Percentiles rank a stretch among this genome's conserved stretches.
Conservation (phyloP, 2,113 vertebrate species). For the Orientallactaga bullata region DNA sequence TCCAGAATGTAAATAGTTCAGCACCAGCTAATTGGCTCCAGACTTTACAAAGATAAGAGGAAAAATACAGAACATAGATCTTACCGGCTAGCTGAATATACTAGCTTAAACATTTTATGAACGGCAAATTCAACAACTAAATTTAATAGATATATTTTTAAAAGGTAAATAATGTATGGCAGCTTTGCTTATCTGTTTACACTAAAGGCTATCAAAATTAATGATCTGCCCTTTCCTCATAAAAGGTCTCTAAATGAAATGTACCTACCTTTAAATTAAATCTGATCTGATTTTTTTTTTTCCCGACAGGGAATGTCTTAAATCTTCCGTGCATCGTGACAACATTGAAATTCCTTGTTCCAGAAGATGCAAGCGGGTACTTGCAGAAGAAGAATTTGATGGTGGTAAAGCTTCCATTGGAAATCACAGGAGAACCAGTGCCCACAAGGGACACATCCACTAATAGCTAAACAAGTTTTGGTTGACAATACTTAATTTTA, state of each 20-base stretch:
- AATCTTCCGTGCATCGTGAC: conserved; percentile 22
- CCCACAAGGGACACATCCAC: not conserved
- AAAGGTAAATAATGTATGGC: conserved; percentile 23
- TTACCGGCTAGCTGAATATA: conserved; percentile 52
- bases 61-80: conserved; percentile 6
- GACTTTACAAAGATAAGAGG: not conserved
- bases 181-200: conserved; percentile 60
- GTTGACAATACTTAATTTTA: conserved; percentile 13
- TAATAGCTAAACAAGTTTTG: not conserved
- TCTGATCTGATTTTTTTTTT: conserved; percentile 65
- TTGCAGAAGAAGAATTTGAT: not conserved
- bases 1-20: not conserved
- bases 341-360: conserved; percentile 38
- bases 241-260: conserved; percentile 58
- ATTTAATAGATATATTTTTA: not conserved
- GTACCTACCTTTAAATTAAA: conserved; percentile 58
- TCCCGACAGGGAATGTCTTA: conserved; percentile 13
- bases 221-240: conserved; percentile 53
- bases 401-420: not conserved
- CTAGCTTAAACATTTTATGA: conserved; percentile 48
- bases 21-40: not conserved
- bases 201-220: conserved; percentile 69
- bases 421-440: conserved; percentile 4
- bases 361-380: conserved; percentile 11
- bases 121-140: not conserved